Conservation (phyloP, 2,797 vertebrate genomes). For the Danio choprae region DNA sequence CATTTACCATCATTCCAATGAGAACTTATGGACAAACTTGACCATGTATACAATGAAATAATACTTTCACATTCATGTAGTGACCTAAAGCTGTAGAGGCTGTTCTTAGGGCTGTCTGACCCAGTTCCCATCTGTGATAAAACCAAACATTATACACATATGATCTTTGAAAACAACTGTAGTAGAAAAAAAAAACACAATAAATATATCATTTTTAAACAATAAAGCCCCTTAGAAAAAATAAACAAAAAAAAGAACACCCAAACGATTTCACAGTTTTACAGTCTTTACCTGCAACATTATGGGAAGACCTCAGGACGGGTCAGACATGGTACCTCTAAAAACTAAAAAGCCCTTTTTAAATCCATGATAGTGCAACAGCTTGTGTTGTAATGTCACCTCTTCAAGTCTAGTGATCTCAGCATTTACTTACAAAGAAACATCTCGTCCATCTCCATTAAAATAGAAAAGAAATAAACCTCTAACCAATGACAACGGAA, state of each 20-base stretch:
- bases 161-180: constrained; percentile 5
- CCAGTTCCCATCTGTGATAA: constrained; percentile 16
- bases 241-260: not conserved
- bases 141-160: constrained; percentile 6
- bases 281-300: constrained; percentile 31
- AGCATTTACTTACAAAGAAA: constrained; percentile 17
- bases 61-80: not conserved
- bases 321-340: constrained; percentile 10
- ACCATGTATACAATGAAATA: not conserved
- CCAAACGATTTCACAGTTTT: constrained; percentile 10
- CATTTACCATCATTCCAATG: not conserved
- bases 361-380: constrained; percentile 37
- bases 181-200: constrained; percentile 42
- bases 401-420: constrained; percentile 16
- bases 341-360: constrained; percentile 36
- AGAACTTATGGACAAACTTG: not conserved
- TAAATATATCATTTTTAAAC: constrained; percentile 39
- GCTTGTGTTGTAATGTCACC: constrained; percentile 11
- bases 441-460: not conserved
- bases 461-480: not conserved
- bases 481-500: constrained; percentile 1
- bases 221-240: constrained; percentile 23
- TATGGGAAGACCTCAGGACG: constrained; percentile 33
- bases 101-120: constrained; percentile 22
- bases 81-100: constrained; percentile 12